These are phyloP conservation scores for Mormyrus iriodes DNA, from an alignment of 2,113 vertebrate species.

Conservation along the genomic window DNA sequence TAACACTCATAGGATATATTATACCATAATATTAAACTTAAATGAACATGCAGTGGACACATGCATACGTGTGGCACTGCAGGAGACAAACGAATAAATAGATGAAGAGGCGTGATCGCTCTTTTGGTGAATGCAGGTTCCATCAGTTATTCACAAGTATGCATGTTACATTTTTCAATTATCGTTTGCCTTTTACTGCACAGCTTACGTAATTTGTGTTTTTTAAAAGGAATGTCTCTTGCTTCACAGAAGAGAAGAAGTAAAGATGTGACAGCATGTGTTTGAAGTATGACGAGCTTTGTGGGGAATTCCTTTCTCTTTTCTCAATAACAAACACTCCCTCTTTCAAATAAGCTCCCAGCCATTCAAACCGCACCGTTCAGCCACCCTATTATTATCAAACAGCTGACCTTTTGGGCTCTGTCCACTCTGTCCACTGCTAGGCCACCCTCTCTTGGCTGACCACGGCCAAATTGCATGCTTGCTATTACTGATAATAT, in stretches of 20 bases:
- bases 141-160: not conserved
- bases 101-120: not conserved
- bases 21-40: not conserved
- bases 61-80: not conserved
- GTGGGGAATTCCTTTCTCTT: constrained; percentile 56
- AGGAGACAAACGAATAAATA: not conserved
- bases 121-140: not conserved
- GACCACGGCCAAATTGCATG: constrained; percentile 48
- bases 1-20: not conserved
- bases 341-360: constrained; percentile 61
- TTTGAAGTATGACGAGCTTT: constrained; percentile 61
- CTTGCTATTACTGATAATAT: constrained; percentile 66
- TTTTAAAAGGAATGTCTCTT: not conserved
- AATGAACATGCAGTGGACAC: not conserved
- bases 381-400: constrained; percentile 60
- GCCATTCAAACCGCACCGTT: constrained; percentile 46
- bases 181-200: not conserved
- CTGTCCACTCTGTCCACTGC: constrained; percentile 62
- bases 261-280: constrained; percentile 68
- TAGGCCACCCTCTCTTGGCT: constrained; percentile 46
- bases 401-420: constrained; percentile 58
- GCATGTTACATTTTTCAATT: not conserved
- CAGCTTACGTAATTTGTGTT: not conserved
- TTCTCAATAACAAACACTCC: constrained; percentile 51
- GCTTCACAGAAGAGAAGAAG: constrained; percentile 26